Conservation (phyloP, 2,113 vertebrate genomes). For the Pogona vitticeps region DNA sequence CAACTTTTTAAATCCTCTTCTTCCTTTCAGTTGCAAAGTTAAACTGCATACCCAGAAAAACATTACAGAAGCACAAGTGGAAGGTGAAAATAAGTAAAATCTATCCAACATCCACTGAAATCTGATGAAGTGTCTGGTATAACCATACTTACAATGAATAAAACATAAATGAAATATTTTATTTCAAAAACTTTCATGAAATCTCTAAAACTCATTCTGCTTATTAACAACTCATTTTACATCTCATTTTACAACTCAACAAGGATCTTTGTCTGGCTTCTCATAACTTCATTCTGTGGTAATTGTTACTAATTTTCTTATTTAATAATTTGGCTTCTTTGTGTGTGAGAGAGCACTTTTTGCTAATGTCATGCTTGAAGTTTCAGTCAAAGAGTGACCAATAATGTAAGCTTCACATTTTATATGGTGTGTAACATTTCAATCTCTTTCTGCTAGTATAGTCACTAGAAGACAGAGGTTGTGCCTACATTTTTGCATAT, state of each 20-base stretch:
- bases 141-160: background rate
- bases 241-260: background rate
- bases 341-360: background rate
- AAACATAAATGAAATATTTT: background rate
- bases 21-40: background rate
- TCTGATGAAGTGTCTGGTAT: background rate
- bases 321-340: background rate
- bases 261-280: background rate
- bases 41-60: background rate
- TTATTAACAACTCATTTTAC: background rate
- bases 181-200: background rate
- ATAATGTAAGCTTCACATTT: background rate
- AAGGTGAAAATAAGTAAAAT: background rate
- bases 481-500: background rate
- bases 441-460: background rate
- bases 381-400: too few relatives aligned
- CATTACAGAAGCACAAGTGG: background rate
- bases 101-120: conserved; percentile 5
- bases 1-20: background rate
- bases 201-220: background rate
- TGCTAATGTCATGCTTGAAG: too few relatives aligned
- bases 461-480: background rate
- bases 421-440: background rate
- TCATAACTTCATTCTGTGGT: background rate
- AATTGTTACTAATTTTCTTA: background rate